A percentile compares a stretch with the other conserved stretches of the same genome.
phyloP scores from a whole-genome alignment of 2,888 invertebrate genomes.

The Ophion obscuratus region DNA sequence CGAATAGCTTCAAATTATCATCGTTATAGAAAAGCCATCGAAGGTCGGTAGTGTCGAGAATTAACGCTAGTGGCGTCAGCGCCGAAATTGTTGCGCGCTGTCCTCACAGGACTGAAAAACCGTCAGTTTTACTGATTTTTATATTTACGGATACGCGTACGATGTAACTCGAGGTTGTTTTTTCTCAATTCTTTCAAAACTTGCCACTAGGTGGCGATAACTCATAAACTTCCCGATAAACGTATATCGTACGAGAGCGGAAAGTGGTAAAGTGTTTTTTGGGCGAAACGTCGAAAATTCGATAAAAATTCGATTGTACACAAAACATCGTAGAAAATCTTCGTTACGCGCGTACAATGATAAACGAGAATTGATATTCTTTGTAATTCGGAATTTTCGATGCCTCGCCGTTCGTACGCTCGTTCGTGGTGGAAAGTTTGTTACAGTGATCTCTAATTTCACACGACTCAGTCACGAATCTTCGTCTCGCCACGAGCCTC shows the following conservation, averaged over 20 bases:
- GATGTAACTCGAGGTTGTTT: neutral
- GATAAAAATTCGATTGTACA: too few species aligned
- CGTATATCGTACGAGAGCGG: neutral
- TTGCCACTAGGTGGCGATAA: constrained; percentile 33
- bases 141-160: neutral
- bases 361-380: constrained; percentile 11
- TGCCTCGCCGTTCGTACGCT: constrained; percentile 20
- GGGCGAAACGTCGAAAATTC: too few species aligned
- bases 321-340: too few species aligned
- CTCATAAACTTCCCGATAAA: neutral
- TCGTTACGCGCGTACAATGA: neutral
- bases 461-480: too few species aligned
- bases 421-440: neutral
- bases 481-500: too few species aligned
- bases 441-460: too few species aligned
- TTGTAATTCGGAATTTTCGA: constrained; percentile 25
- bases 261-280: too few species aligned
- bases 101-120: constrained; percentile 17
- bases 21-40: too few species aligned
- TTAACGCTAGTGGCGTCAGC: neutral
- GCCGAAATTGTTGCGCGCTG: neutral
- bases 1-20: too few species aligned
- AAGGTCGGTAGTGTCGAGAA: neutral
- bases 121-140: constrained; percentile 39
- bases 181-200: neutral